Conservation (phyloP, 2,888 invertebrate species). For the Endotricha flammealis region DNA sequence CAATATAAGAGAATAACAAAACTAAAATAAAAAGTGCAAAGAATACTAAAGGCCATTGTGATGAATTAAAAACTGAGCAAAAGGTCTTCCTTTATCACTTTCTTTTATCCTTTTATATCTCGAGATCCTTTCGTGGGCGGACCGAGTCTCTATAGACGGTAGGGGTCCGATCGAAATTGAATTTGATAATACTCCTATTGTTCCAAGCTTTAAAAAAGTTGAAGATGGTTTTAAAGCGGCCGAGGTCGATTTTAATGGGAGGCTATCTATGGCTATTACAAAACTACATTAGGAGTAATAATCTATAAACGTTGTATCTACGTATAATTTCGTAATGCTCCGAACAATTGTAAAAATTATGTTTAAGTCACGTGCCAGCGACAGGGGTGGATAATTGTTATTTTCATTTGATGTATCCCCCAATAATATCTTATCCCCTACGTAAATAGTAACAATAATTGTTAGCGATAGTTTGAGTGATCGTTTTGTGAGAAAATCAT, state of each 20-base stretch:
- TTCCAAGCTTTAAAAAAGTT: conserved; percentile 23
- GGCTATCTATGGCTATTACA: not conserved
- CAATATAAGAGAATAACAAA: no score
- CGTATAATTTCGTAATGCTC: conserved; percentile 14
- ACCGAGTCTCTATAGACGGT: conserved; percentile 19
- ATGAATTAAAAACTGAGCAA: conserved; percentile 7
- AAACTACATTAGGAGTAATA: conserved; percentile 6
- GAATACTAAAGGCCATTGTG: not conserved
- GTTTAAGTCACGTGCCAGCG: conserved; percentile 33
- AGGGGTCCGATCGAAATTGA: conserved; percentile 24
- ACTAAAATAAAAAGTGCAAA: not conserved
- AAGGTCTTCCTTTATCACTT: conserved; percentile 23
- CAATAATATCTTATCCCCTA: conserved; percentile 22
- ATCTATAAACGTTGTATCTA: conserved; percentile 14
- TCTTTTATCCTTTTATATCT: conserved; percentile 19
- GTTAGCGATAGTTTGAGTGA: conserved; percentile 12
- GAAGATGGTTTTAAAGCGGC: conserved; percentile 6
- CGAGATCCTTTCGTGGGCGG: conserved; percentile 26
- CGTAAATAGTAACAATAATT: conserved; percentile 24
- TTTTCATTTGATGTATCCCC: conserved; percentile 26
- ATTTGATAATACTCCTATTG: conserved; percentile 28
- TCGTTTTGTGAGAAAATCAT: conserved; percentile 16
- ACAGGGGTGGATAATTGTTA: conserved; percentile 33
- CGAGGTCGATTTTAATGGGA: not conserved
- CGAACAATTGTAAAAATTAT: conserved; percentile 27